A percentile compares a stretch with the other conserved stretches of the same genome.
Conservation (phyloP, 2,888 invertebrate species). For the Leptopilina drosophilae region DNA sequence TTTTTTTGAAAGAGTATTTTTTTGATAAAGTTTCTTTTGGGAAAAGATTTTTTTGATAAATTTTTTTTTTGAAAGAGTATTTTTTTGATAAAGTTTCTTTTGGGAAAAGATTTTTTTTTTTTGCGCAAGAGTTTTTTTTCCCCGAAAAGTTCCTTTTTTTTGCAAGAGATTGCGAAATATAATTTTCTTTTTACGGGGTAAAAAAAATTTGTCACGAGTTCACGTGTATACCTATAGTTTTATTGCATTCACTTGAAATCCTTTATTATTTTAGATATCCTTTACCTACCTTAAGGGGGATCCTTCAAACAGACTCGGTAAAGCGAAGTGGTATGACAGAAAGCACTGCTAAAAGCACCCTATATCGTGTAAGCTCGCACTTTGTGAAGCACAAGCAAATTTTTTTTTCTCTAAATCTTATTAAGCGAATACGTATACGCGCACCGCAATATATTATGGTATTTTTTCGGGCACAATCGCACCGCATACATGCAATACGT, state of each 20-base stretch:
- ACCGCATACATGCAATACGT: constrained; percentile 64
- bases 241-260: constrained; percentile 25
- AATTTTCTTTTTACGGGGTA: neutral
- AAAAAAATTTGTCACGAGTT: neutral
- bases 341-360: constrained; percentile 72
- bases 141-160: neutral
- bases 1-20: too few species aligned
- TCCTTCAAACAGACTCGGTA: constrained; percentile 68
- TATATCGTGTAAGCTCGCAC: constrained; percentile 74
- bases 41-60: too few species aligned
- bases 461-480: constrained; percentile 68
- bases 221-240: constrained; percentile 1
- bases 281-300: constrained; percentile 25
- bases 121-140: neutral
- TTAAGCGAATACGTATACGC: constrained; percentile 52
- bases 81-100: too few species aligned
- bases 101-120: too few species aligned
- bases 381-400: constrained; percentile 70
- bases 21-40: too few species aligned
- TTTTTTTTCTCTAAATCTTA: constrained; percentile 36
- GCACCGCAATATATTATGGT: constrained; percentile 52
- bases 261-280: constrained; percentile 37
- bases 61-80: too few species aligned
- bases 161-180: neutral
- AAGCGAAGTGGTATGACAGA: constrained; percentile 56